Conservation (phyloP, 2,113 vertebrate genomes). For the Odobenus rosmarus region DNA sequence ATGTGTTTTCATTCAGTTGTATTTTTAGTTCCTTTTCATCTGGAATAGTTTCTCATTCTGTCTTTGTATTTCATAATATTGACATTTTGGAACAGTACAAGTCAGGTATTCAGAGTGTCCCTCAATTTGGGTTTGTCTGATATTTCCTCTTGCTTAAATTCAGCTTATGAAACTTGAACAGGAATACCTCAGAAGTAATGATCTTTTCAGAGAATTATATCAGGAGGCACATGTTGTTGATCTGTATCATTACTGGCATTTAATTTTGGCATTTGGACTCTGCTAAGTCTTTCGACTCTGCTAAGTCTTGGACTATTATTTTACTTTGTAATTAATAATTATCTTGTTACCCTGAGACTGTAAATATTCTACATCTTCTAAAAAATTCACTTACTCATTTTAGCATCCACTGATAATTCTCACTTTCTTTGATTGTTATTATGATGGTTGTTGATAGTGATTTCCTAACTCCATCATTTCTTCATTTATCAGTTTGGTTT, state of each 20-base stretch:
- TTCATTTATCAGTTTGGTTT: neutral
- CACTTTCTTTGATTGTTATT: neutral
- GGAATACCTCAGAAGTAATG: neutral
- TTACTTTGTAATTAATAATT: conserved; percentile 4
- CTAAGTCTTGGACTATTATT: neutral
- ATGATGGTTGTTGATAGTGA: neutral
- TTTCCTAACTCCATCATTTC: neutral
- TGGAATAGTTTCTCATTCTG: neutral
- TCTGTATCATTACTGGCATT: neutral
- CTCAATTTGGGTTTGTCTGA: neutral
- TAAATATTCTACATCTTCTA: neutral
- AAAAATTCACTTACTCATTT: neutral
- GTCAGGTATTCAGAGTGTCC: neutral
- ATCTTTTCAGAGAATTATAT: neutral
- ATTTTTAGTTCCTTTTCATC: neutral
- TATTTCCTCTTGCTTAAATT: conserved; percentile 12
- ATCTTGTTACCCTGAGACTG: neutral
- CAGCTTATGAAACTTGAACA: neutral
- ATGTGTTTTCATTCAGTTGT: neutral
- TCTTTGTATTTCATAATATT: neutral
- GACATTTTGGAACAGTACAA: neutral
- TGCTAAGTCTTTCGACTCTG: neutral
- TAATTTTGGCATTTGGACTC: conserved; percentile 12
- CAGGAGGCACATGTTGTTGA: neutral
- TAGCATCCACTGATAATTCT: neutral